Evolutionary conservation across 2,113 vertebrate genomes (phyloP), one percentile per base, ranked within the genome.

Genomic region (Protobothrops flavoviridis): DNA sequence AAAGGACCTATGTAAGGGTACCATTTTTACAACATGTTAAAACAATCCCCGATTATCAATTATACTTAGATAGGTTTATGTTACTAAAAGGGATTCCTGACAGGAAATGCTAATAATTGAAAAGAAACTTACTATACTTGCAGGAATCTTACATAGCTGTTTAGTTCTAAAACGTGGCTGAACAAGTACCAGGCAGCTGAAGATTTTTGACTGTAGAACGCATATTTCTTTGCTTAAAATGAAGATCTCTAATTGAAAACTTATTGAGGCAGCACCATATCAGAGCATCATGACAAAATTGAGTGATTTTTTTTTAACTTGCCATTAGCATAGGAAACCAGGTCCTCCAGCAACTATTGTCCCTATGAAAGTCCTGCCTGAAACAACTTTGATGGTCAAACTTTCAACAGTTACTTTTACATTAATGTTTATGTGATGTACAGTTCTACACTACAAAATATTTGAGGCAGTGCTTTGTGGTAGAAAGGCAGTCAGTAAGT

Each of bases 71-170:
- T 74, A 33, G 13, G 15, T 13, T 74, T 33, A 17, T 33, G 39
- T 74, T 74, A 74, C n/a, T 39, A 74, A 74, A 39, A 74, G 15
- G 0, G 13, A 20, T 74, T 39, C 69, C 39, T 81, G 69, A 39
- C n/a, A 39, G n/a, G 2, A 81, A 81, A 20, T 81, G 69, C 69
- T 81, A 20, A 74, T 39, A 20, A 74, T 74, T 74, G n/a, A 74
- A 74, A 39, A 39, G 5, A 39, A 43, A 20, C 3, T 33, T n/a
- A 88, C 48, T 26, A 52, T 89, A 92, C 93, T 89, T 91, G 91
- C 96, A 95, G 94, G 89, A 95, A 94, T 89, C 81, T 88, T 95
- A 85, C 87, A 92, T 93, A 93, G 81, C 39, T 23, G 90, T 94
- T 94, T 91, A 92, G 90, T 88, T 23, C 64, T 85, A 93, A 96